Evolutionary conservation across 2,113 vertebrate genomes (phyloP).

Genomic region (Motacilla tschutschensis): DNA sequence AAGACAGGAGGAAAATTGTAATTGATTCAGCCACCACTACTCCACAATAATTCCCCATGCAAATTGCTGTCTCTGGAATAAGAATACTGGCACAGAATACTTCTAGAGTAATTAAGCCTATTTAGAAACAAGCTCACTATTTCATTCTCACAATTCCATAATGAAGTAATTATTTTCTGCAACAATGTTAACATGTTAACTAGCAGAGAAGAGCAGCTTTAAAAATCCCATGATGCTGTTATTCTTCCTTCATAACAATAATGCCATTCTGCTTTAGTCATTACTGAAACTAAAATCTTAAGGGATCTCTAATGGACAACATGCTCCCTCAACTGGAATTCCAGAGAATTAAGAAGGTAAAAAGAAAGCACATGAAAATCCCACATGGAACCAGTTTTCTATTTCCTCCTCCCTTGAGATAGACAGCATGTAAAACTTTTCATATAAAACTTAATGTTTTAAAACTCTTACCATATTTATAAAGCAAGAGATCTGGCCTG

Average conservation of each 20-base stretch:
- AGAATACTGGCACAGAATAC: not conserved
- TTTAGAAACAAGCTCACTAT: not conserved
- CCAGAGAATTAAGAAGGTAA: not conserved
- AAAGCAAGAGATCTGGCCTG: not conserved
- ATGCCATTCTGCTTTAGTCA: slow-evolving; percentile 6
- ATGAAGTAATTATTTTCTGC: slow-evolving; percentile 4
- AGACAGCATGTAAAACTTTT: not conserved
- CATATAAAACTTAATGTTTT: not conserved
- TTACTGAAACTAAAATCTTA: not conserved
- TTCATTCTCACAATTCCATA: not conserved
- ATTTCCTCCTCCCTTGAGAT: not conserved
- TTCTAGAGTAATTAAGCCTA: not conserved
- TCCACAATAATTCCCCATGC: not conserved
- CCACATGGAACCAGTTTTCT: not conserved
- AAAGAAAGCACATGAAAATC: not conserved
- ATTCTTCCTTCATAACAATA: slow-evolving; percentile 1
- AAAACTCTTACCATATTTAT: not conserved
- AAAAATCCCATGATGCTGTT: not conserved
- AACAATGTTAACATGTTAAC: not conserved
- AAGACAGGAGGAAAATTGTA: not conserved
- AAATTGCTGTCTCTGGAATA: not conserved
- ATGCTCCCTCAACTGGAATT: slow-evolving; percentile 13
- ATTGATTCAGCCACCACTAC: not conserved
- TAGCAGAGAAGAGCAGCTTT: not conserved
- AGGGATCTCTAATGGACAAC: not conserved